Base-by-base conservation (phyloP, 2,113 vertebrate species). In the Heteronetta atricapilla region DNA sequence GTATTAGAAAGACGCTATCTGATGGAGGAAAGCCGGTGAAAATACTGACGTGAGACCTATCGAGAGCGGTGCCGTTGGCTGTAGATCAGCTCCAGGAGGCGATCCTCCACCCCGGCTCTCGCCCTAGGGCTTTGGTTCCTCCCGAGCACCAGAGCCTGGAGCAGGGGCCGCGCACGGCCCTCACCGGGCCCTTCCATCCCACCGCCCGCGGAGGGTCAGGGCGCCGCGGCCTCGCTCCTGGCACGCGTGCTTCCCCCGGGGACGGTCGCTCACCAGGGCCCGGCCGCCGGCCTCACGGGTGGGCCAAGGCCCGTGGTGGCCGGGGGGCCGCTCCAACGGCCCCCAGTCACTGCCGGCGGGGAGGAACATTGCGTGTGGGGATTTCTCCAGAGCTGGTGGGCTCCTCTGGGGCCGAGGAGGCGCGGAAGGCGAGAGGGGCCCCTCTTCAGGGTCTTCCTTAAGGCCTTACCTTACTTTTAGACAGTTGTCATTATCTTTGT, bases 401-500 rank as follows among this genome's bases (percentile, higher is more conserved):
- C 33, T 94, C 78, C 90, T 92, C 79, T 36, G 21, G 21, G 86
- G 67, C n/a, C 4, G 82, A 81, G 88, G 89, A 95, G 73, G 55
- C 29, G 13, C 7, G 1, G 88, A 80, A 88, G 59, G 69, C 29
- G 3, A 91, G 88, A 92, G 95, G 79, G 75, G 91, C 90, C 85
- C 95, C 73, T 79, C 80, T 70, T 79, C 88, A 89, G 93, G 97
- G 97, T 95, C 97, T 97, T 97, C 97, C 95, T 97, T 85, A 77
- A 96, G 93, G 96, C 98, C 95, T 95, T 97, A 96, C 96, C 98
- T 98, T 98, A 98, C 98, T 98, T 98, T 97, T 97, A 98, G 98
- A 98, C 98, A 98, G 97, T 98, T 97, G 98, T 98, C 98, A 97
- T 98, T 98, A 98, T 98, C 98, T 98, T 98, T 98, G 98, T 98